A percentile compares a stretch with the other conserved stretches of the same genome.
These are phyloP conservation scores for Teleogryllus oceanicus DNA, from an alignment of 2,888 invertebrate species.

Conservation along the genomic window DNA sequence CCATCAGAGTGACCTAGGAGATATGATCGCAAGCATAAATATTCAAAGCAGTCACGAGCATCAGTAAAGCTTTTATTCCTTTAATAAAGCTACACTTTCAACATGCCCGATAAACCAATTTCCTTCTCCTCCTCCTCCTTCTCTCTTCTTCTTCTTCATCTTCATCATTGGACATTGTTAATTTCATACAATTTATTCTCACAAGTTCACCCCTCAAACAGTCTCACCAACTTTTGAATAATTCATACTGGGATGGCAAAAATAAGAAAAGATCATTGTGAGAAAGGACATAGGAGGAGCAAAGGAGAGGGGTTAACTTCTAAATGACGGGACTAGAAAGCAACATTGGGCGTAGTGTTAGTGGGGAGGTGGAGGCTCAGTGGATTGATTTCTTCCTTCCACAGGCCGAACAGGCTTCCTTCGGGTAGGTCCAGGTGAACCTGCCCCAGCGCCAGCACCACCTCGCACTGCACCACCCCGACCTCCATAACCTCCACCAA, in stretches of 20 bases:
- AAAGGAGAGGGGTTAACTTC: slow-evolving; percentile 33
- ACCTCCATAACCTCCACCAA: slow-evolving; percentile 32
- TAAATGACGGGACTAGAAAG: slow-evolving; percentile 37
- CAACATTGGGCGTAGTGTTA: slow-evolving; percentile 45
- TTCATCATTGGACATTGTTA: neutral
- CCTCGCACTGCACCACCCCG: slow-evolving; percentile 43
- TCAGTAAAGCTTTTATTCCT: slow-evolving; percentile 18
- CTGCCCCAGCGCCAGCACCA: slow-evolving; percentile 44
- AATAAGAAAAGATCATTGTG: slow-evolving; percentile 34
- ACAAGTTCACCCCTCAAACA: slow-evolving; percentile 30
- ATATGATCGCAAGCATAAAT: slow-evolving; percentile 27
- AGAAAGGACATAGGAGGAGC: slow-evolving; percentile 31
- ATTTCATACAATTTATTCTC: slow-evolving; percentile 9
- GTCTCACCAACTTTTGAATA: slow-evolving; percentile 38
- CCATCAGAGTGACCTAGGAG: neutral
- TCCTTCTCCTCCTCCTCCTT: slow-evolving; percentile 18
- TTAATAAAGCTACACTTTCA: slow-evolving; percentile 22
- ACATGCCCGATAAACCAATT: slow-evolving; percentile 26
- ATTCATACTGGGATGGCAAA: slow-evolving; percentile 34
- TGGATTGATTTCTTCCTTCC: slow-evolving; percentile 50
- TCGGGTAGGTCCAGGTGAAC: slow-evolving; percentile 47
- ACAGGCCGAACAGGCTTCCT: slow-evolving; percentile 51
- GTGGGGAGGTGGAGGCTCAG: slow-evolving; percentile 51
- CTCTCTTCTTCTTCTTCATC: neutral
- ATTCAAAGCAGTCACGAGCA: slow-evolving; percentile 28